Percentiles rank a stretch among this genome's conserved stretches.
phyloP scores from a whole-genome alignment of 2,797 vertebrate species.

The Urosaurus nigricauda region DNA sequence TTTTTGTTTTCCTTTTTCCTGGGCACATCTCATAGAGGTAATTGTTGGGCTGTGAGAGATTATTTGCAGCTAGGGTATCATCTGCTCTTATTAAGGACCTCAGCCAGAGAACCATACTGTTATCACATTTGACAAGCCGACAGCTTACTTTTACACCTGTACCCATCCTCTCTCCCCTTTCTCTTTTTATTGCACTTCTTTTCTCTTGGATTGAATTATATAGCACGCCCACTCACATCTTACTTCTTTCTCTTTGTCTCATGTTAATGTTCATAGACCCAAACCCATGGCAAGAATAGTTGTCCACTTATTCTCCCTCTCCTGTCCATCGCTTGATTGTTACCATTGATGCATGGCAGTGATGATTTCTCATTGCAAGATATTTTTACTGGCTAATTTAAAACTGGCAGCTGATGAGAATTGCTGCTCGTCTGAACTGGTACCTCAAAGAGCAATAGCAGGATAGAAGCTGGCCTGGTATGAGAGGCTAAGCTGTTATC shows the following conservation, averaged over 20 bases:
- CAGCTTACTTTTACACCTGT: conserved; percentile 44
- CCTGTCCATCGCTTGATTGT: conserved; percentile 56
- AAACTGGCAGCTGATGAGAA: conserved; percentile 70
- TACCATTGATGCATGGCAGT: conserved; percentile 57
- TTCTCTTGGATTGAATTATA: conserved; percentile 26
- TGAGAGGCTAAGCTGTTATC: background rate
- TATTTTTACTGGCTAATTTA: background rate
- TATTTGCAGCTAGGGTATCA: conserved; percentile 66
- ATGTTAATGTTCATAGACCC: conserved; percentile 18
- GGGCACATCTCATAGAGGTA: conserved; percentile 56
- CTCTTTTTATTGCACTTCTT: too few species aligned
- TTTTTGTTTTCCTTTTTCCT: conserved; percentile 43
- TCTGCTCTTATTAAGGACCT: conserved; percentile 59
- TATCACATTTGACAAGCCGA: conserved; percentile 63
- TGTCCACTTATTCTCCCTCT: conserved; percentile 26
- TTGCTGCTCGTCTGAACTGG: conserved; percentile 57
- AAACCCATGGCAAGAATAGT: conserved; percentile 24
- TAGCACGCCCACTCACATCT: background rate
- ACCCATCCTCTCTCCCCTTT: too few species aligned
- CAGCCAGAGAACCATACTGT: conserved; percentile 53
- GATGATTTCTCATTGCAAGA: conserved; percentile 60
- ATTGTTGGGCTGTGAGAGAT: conserved; percentile 62
- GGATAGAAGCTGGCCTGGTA: conserved; percentile 56
- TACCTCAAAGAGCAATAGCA: conserved; percentile 53
- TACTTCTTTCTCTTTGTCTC: background rate